A percentile compares a stretch with the other conserved stretches of the same genome.
phyloP scores from a whole-genome alignment of 2,113 vertebrate species.

The Corythoichthys haematopterus region DNA sequence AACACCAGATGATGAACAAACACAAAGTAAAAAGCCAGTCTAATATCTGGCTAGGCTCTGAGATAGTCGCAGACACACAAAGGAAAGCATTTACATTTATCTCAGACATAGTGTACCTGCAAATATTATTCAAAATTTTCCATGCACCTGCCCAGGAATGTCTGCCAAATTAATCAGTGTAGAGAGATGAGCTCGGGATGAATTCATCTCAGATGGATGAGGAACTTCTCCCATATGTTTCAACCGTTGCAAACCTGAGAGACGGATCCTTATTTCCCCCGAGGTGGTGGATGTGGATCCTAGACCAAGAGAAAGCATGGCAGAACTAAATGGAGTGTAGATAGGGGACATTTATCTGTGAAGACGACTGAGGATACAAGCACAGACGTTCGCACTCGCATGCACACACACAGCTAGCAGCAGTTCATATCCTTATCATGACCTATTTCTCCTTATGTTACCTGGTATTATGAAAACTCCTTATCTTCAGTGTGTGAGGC shows the following conservation, averaged over 20 bases:
- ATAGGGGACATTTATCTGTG: slow-evolving; percentile 48
- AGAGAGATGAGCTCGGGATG: slow-evolving; percentile 62
- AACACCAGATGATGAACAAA: slow-evolving; percentile 25
- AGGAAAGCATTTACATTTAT: slow-evolving; percentile 40
- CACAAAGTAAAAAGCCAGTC: neutral
- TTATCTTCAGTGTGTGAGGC: slow-evolving; percentile 29
- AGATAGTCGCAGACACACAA: slow-evolving; percentile 21
- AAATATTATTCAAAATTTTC: slow-evolving; percentile 39
- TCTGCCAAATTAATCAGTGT: slow-evolving; percentile 57
- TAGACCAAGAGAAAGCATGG: slow-evolving; percentile 38
- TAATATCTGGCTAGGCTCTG: slow-evolving; percentile 25
- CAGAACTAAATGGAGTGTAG: slow-evolving; percentile 48
- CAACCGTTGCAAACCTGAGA: slow-evolving; percentile 55
- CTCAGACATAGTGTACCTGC: slow-evolving; percentile 19
- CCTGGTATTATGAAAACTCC: slow-evolving; percentile 37
- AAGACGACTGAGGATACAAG: slow-evolving; percentile 25
- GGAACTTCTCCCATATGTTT: slow-evolving; percentile 57
- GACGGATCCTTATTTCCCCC: slow-evolving; percentile 59
- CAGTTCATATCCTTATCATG: slow-evolving; percentile 51
- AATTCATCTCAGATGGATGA: slow-evolving; percentile 52
- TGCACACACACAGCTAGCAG: slow-evolving; percentile 6
- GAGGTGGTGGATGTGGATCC: slow-evolving; percentile 40
- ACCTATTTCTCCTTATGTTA: slow-evolving; percentile 53
- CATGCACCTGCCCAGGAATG: slow-evolving; percentile 44
- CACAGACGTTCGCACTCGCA: slow-evolving; percentile 12